Conservation (phyloP, 2,888 invertebrate species). For the Apomyelois bistriatella region DNA sequence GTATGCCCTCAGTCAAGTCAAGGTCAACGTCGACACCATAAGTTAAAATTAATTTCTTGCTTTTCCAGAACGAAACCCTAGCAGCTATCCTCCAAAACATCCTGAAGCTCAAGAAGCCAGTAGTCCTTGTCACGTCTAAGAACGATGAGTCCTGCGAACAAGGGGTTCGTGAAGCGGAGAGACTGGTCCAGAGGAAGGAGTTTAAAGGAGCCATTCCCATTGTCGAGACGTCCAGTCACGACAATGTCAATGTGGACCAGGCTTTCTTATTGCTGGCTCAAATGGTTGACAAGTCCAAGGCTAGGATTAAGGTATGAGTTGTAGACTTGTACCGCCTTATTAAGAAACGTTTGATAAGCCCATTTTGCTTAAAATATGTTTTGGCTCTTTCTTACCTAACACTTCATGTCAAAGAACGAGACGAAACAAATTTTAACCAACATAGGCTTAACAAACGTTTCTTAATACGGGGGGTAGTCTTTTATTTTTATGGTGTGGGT, state of each 20-base stretch:
- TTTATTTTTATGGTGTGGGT: no score
- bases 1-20: no score
- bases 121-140: conserved; percentile 96
- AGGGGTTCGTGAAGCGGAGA: conserved; percentile 93
- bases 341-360: no score
- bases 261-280: conserved; percentile 95
- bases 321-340: no score
- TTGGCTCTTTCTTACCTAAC: no score
- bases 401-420: no score
- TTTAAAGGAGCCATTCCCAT: conserved; percentile 93
- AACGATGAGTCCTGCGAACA: conserved; percentile 95
- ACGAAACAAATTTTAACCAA: no score
- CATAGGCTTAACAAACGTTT: no score
- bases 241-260: conserved; percentile 96
- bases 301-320: conserved; percentile 79
- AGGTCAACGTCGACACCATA: no score
- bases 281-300: conserved; percentile 94
- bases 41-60: no score
- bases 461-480: no score
- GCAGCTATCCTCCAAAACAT: conserved; percentile 91
- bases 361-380: no score
- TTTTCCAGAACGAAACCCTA: conserved; percentile 83
- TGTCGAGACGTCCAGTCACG: conserved; percentile 96
- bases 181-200: conserved; percentile 91
- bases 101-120: conserved; percentile 95